Conservation (phyloP, 2,113 vertebrate genomes). For the Kobus ellipsiprymnus region DNA sequence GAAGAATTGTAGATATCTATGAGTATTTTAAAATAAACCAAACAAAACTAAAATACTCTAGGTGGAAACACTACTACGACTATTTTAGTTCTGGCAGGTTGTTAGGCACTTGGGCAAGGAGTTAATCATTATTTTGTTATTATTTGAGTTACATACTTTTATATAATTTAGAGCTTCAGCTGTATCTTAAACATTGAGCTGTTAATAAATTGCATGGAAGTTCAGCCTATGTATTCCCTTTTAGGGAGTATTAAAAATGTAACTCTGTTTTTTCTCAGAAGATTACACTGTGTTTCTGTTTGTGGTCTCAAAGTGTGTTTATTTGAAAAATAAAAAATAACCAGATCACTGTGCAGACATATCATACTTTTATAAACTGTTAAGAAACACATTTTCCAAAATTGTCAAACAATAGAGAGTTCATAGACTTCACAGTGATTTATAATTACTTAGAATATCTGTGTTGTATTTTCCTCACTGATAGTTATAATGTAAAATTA, state of each 20-base stretch:
- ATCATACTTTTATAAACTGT: not conserved
- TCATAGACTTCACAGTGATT: not conserved
- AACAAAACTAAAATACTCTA: constrained; percentile 46
- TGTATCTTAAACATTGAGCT: not conserved
- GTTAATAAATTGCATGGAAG: not conserved
- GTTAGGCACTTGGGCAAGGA: constrained; percentile 67
- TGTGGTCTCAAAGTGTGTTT: not conserved
- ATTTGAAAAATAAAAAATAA: not conserved
- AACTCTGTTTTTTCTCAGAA: not conserved
- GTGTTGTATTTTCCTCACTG: not conserved
- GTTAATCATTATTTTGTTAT: constrained; percentile 65
- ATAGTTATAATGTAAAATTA: not conserved
- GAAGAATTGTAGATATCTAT: constrained; percentile 72
- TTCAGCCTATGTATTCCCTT: not conserved
- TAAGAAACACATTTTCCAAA: not conserved
- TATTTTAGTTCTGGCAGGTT: constrained; percentile 67
- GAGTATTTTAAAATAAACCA: constrained; percentile 56
- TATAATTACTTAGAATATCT: not conserved
- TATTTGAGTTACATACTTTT: constrained; percentile 49
- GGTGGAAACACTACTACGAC: constrained; percentile 73
- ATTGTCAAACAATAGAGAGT: not conserved
- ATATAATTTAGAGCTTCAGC: not conserved
- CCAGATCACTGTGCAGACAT: not conserved
- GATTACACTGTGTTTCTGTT: not conserved
- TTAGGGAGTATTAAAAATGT: not conserved